Base-by-base conservation (phyloP, 2,888 invertebrate species). In the Endotricha flammealis region DNA sequence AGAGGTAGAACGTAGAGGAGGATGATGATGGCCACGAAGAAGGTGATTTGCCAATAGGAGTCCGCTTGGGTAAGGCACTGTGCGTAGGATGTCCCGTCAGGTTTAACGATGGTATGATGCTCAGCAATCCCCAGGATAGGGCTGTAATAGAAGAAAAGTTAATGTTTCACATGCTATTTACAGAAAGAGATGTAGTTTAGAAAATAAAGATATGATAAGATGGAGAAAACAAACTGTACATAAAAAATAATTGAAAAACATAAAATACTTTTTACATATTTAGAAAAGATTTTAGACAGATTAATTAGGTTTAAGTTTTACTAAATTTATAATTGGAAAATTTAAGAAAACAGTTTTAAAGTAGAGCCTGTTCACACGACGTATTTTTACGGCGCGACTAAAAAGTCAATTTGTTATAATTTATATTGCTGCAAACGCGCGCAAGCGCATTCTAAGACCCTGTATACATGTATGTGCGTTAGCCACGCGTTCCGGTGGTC, bases 1-100 rank as follows among this genome's bases (percentile, higher is more conserved):
- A 96, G 87, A 25, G 97, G 97, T 36, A 95, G 68, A 46, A 93
- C 78, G 85, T 95, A 96, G 75, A 97, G 94, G 45, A 94, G 78
- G 39, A 92, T 88, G 59, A 94, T 93, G 68, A 91, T 90, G 80
- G 92, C 88, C 63, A 95, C 88, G 88, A 94, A 94, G 88, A 93
- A 95, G 45, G 91, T 87, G 49, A 91, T 89, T 42, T 93, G 91
- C 92, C 94, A 93, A 63, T 90, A 86, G 47, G 91, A 91, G 71
- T 91, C 90, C 31, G 93, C 94, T 73, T 91, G 90, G 22, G 94
- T 95, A 57, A 93, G 88, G 75, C 97, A 97, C 49, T 92, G 92
- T 42, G 92, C 89, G 57, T 91, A 91, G 48, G 87, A 77, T 38
- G 89, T 88, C 46, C 93, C 93, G 78, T 94, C 94, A 65, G 88